Conservation (phyloP, 2,113 vertebrate genomes). For the Syrmaticus mikado region DNA sequence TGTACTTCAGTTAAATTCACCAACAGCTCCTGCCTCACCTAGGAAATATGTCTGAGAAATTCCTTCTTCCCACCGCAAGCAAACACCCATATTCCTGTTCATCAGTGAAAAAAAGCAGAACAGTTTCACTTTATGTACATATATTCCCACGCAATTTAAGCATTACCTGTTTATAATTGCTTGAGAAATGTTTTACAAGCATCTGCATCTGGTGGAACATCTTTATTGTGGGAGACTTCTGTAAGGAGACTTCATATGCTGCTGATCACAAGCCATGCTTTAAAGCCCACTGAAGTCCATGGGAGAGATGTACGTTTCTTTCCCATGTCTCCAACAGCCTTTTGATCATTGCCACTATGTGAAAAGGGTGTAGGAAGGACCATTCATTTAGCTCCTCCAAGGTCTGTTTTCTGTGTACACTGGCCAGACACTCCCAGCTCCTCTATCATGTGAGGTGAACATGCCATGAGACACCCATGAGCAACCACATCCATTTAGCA, state of each 20-base stretch:
- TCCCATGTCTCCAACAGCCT: neutral
- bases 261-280: conserved; percentile 46
- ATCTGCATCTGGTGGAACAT: conserved; percentile 45
- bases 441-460: accelerated
- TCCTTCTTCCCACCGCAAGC: conserved; percentile 31
- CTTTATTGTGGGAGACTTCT: conserved; percentile 60
- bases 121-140: neutral
- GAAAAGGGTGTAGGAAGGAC: neutral
- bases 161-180: conserved; percentile 64
- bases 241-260: conserved; percentile 4
- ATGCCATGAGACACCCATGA: neutral
- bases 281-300: conserved; percentile 31
- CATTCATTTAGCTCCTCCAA: neutral
- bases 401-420: accelerated
- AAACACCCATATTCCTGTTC: conserved; percentile 9
- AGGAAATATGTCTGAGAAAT: conserved; percentile 42
- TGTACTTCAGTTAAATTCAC: neutral
- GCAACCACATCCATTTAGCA: neutral
- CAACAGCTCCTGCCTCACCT: neutral
- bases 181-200: conserved; percentile 67
- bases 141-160: conserved; percentile 53
- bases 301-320: neutral
- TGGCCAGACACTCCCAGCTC: neutral
- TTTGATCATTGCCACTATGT: neutral
- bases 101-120: conserved; percentile 26